These are phyloP conservation scores for Ploceus nigricollis DNA, from an alignment of 2,113 vertebrate species.

Conservation along the genomic window DNA sequence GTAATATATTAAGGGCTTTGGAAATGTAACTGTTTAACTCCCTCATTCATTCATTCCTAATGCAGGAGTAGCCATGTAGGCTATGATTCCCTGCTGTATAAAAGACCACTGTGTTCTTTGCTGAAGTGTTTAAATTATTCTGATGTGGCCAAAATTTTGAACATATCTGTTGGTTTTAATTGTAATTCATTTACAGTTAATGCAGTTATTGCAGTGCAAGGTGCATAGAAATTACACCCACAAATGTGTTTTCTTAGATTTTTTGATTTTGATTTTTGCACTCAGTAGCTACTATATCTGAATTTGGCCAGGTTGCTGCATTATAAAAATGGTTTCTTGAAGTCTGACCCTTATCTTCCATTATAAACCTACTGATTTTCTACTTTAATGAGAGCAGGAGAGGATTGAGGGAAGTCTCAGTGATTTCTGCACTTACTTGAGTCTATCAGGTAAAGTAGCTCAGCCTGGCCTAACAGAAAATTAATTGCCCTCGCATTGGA, in stretches of 20 bases:
- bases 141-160: not conserved
- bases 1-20: not conserved
- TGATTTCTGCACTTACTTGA: not conserved
- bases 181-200: not conserved
- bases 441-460: not conserved
- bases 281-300: not conserved
- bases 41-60: not conserved
- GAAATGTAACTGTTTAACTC: not conserved
- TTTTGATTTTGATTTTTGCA: not conserved
- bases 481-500: rapidly evolving
- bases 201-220: not conserved
- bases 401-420: not conserved
- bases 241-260: not conserved
- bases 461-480: not conserved
- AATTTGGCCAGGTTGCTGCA: not conserved
- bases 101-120: not conserved
- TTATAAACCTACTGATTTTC: not conserved
- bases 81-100: not conserved
- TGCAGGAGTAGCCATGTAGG: not conserved
- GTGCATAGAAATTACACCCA: not conserved
- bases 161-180: not conserved
- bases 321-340: not conserved
- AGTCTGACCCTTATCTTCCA: not conserved
- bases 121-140: not conserved
- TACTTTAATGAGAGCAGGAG: not conserved